Base-by-base conservation (phyloP, 2,113 vertebrate genomes). In the Tyto alba region DNA sequence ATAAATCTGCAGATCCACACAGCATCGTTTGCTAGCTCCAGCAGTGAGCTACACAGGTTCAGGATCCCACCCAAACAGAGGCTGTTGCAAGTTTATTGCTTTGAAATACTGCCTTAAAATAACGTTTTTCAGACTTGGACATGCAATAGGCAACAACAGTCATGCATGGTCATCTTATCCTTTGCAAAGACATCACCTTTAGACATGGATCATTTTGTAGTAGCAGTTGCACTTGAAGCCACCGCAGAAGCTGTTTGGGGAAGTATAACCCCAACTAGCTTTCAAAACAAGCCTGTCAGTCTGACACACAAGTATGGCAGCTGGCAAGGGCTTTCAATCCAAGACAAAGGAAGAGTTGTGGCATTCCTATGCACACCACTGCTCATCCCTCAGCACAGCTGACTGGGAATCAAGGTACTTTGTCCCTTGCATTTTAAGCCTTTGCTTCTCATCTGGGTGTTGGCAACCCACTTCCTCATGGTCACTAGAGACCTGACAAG, bases 1-100 rank as follows among this genome's bases (percentile, higher is more conserved):
- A 76, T 50, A 63, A 88, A 59, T 21, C 82, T 77, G 27, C 25
- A 27, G 16, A 88, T 93, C 88, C 93, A 74, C 88, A 53, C 72
- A 77, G 71, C 69, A 82, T 16, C 52, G 8, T 64, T 80, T 15
- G 3, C 17, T 21, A 3, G 34, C 62, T 79, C 41, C 75, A 81
- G 25, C 56, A 66, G 26, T 8, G 32, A 73, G 17, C 25, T 43
- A 7, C 27, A 11, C 80, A 45, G n/a, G 9, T 30, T 43, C 30
- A 56, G 48, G 36, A 53, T 20, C 63, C 48, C 36, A 9, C 23
- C 6, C 62, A 40, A 23, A 27, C 7, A 43, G 20, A 21, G 13
- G 16, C 3, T 14, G 7, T 3, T 78, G 25, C 19, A 73, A 43
- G 32, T 48, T 76, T 18, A 5, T 11, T 36, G 43, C 47, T 74